phyloP scores from a whole-genome alignment of 2,888 invertebrate species.

The Pterobdella sp. region DNA sequence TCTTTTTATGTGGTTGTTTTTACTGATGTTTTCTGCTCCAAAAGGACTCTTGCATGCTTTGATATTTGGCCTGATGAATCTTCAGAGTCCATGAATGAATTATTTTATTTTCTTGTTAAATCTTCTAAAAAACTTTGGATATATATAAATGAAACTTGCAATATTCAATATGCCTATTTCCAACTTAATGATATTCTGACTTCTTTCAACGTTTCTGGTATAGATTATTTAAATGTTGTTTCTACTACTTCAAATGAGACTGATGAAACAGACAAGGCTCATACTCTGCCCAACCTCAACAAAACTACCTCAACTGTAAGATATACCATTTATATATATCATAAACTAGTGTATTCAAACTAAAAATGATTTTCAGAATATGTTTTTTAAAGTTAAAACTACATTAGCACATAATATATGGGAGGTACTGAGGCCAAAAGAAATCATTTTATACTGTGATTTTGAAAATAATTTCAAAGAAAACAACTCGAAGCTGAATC shows the following conservation, averaged over 20 bases:
- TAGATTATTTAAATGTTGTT: slow-evolving; percentile 2
- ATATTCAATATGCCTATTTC: slow-evolving; percentile 44
- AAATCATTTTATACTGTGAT: neutral
- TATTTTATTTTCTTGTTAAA: slow-evolving; percentile 6
- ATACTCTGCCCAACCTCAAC: neutral
- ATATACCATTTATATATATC: neutral
- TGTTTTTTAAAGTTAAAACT: neutral
- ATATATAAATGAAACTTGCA: slow-evolving; percentile 42
- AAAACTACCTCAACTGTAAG: neutral
- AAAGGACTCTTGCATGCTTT: slow-evolving; percentile 32
- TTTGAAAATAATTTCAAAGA: neutral
- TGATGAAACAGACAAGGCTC: neutral
- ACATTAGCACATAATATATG: neutral
- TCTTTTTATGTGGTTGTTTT: slow-evolving; percentile 37
- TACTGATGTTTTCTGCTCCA: slow-evolving; percentile 29
- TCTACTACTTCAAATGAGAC: slow-evolving; percentile 26
- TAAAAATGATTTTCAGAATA: neutral
- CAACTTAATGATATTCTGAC: slow-evolving; percentile 38
- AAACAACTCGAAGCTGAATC: neutral
- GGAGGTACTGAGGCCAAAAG: neutral
- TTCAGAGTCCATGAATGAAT: slow-evolving; percentile 14
- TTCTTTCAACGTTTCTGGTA: slow-evolving; percentile 25
- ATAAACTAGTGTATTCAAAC: neutral
- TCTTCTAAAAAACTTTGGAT: slow-evolving; percentile 42
- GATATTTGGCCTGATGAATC: slow-evolving; percentile 5